Evolutionary conservation across 2,113 vertebrate species (phyloP), one percentile per base, ranked within the genome.

Genomic region (Trogon melanurus): DNA sequence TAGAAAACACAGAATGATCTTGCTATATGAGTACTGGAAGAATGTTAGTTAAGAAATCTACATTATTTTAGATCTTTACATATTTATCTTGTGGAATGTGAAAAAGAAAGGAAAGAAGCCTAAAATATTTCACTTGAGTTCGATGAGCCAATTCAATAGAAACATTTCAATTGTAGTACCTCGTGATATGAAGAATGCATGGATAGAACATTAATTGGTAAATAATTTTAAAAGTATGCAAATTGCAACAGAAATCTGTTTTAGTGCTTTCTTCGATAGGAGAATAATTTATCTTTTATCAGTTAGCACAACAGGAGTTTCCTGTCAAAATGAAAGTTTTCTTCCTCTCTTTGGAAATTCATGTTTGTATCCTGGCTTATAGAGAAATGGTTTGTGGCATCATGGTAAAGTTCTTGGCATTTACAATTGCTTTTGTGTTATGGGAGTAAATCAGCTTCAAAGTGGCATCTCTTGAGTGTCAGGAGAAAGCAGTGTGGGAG

Each of bases 311-410:
- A n/a, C 23, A 4, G 25, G 11, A 64, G 9, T 45, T 83, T 70
- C 21, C 56, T 60, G 13, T 5, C 62, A 88, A 74, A 58, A 69
- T 23, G 8, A 9, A 53, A 44, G 2, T 64, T 85, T 84, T 95
- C 7, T 79, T 88, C 14, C 81, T 73, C 26, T 62, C 22, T 19
- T 62, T 62, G n/a, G 29, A 83, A 88, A 78, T 50, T 44, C 0
- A 0, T 16, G 4, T 79, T 70, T 3, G 0, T 47, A 69, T 47
- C 20, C 44, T 64, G 22, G 76, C 26, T 48, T 65, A 78, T 0
- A 38, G 53, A 91, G 51, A 80, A 88, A 51, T 48, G 4, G 78
- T 80, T 78, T 78, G 53, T 74, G 48, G 60, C 47, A 74, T 20
- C 9, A 21, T 8, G 27, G 44, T 64, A 44, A 79, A 88, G 29